A percentile compares a stretch with the other conserved stretches of the same genome.
Conservation (phyloP, 1,140 invertebrate species). For the Eriosoma lanigerum region DNA sequence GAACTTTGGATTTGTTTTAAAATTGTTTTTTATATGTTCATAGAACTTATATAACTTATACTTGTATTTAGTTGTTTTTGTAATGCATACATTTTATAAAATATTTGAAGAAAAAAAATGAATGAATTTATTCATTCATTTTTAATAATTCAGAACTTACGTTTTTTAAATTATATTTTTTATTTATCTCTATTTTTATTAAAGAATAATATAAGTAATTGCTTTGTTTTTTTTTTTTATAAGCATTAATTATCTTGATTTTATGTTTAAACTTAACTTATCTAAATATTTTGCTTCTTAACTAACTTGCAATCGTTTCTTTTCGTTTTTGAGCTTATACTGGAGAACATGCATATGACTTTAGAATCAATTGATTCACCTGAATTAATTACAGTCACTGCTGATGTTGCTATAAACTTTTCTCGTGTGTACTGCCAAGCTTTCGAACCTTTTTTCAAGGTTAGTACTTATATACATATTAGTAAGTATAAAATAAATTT, state of each 20-base stretch:
- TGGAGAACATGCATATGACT: conserved; percentile 45
- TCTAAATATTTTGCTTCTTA: conserved; percentile 34
- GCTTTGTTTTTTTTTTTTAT: neutral
- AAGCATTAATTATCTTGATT: neutral
- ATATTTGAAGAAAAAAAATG: no score
- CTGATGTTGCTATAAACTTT: conserved; percentile 51
- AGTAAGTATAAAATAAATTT: neutral
- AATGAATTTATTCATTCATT: no score
- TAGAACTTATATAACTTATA: no score
- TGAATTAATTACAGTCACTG: conserved; percentile 49
- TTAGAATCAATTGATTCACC: conserved; percentile 50
- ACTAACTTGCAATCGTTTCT: conserved; percentile 39
- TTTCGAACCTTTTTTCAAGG: conserved; percentile 47
- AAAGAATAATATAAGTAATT: neutral
- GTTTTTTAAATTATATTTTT: neutral
- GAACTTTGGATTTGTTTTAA: neutral
- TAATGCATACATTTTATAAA: no score
- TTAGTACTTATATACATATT: conserved; percentile 24
- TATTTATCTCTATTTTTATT: neutral
- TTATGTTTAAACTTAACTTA: neutral
- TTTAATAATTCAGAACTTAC: neutral
- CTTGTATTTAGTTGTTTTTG: no score
- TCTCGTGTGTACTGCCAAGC: conserved; percentile 44
- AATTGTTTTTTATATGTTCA: neutral
- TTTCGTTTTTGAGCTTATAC: conserved; percentile 44